Percentiles rank a stretch among this genome's conserved stretches.
Conservation (phyloP, 2,113 vertebrate species). For the Dromaius novaehollandiae region DNA sequence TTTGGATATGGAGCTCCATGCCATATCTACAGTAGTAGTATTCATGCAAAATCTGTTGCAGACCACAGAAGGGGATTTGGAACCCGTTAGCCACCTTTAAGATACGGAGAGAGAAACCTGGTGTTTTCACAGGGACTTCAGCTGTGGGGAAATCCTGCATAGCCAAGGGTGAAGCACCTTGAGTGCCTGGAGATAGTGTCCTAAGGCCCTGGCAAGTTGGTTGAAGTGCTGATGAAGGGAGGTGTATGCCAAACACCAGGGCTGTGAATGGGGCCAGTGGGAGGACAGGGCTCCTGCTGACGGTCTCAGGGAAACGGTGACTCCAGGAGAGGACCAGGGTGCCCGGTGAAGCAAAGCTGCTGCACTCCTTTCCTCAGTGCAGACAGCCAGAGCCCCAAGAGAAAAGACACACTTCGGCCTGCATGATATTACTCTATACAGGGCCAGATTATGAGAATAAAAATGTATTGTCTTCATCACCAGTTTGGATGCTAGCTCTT, state of each 20-base stretch:
- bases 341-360: not conserved
- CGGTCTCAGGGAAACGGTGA: not conserved
- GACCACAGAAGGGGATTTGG: not conserved
- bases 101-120: not conserved
- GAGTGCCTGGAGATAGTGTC: not conserved
- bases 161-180: not conserved
- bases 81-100: not conserved
- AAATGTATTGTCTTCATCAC: fast-evolving
- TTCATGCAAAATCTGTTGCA: not conserved
- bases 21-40: not conserved
- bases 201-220: not conserved
- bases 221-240: not conserved
- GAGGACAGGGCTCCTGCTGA: not conserved
- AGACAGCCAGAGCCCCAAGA: not conserved
- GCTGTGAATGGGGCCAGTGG: not conserved
- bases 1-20: not conserved
- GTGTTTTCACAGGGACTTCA: not conserved
- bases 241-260: not conserved
- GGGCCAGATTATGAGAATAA: not conserved
- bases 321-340: not conserved
- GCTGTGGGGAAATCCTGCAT: not conserved
- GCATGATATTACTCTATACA: not conserved
- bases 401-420: not conserved
- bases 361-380: not conserved
- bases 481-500: not conserved